phyloP scores from a whole-genome alignment of 1,140 invertebrate genomes.

The Sycophila sp. region DNA sequence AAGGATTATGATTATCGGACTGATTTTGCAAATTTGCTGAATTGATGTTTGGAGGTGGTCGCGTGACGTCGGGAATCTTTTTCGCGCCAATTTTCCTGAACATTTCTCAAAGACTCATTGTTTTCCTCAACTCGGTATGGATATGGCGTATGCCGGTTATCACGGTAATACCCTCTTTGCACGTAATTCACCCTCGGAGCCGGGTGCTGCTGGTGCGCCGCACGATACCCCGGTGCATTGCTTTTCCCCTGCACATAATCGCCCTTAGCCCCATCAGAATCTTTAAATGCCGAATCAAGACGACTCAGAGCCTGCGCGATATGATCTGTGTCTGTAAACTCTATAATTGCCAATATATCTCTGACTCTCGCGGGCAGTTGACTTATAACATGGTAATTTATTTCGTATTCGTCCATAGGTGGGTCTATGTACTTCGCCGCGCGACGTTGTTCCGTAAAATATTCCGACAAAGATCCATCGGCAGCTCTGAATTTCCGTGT shows the following conservation, averaged over 20 bases:
- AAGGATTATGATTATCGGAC: too few relatives aligned
- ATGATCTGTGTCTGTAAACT: neutral
- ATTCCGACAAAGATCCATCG: neutral
- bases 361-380: neutral
- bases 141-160: too few relatives aligned
- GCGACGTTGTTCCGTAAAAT: neutral
- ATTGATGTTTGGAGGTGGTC: neutral
- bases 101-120: neutral
- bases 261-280: neutral
- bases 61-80: neutral
- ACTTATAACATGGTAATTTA: neutral
- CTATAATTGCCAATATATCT: neutral
- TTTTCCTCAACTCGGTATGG: too few relatives aligned
- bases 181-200: neutral
- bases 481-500: neutral
- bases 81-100: neutral
- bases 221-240: neutral
- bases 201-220: neutral
- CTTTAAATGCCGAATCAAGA: neutral
- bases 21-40: too few relatives aligned
- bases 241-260: neutral
- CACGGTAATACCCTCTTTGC: neutral
- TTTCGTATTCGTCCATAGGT: too few relatives aligned
- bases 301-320: neutral
- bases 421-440: neutral